Percentiles rank a stretch among this genome's conserved stretches.
Evolutionary conservation across 2,888 invertebrate species (phyloP).

Genomic region (Eudemis profundana): DNA sequence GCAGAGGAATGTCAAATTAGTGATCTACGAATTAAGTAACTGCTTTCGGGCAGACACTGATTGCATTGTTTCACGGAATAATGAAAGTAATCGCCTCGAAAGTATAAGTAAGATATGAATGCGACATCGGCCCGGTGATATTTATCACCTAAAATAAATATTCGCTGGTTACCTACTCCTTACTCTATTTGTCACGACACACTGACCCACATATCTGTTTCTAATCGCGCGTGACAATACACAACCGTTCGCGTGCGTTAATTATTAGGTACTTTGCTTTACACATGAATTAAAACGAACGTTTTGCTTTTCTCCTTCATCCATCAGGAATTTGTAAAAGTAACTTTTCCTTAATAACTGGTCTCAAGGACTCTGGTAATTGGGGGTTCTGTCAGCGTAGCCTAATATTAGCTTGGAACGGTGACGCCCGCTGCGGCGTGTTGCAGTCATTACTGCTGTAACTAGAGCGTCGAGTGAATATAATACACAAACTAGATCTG

Average conservation of each 20-base stretch:
- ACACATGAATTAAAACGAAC: conserved; percentile 50
- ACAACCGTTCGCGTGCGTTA: conserved; percentile 62
- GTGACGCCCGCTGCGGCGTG: conserved; percentile 41
- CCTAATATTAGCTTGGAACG: conserved; percentile 31
- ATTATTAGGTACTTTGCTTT: conserved; percentile 52
- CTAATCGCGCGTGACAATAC: conserved; percentile 74
- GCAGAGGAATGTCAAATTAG: neutral
- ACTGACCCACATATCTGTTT: conserved; percentile 71
- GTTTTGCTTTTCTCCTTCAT: conserved; percentile 50
- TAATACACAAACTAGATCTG: conserved; percentile 58
- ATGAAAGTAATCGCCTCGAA: conserved; percentile 26
- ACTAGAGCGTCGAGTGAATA: conserved; percentile 69
- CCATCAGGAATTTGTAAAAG: conserved; percentile 20
- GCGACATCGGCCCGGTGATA: conserved; percentile 28
- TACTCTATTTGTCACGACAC: conserved; percentile 56
- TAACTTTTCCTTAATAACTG: conserved; percentile 32
- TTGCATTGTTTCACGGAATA: conserved; percentile 12
- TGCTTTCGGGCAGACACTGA: neutral
- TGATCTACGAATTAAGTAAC: neutral
- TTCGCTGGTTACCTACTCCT: conserved; percentile 46
- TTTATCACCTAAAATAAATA: conserved; percentile 31
- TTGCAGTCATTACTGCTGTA: conserved; percentile 62
- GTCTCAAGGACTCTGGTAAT: conserved; percentile 22
- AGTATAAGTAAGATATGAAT: conserved; percentile 28
- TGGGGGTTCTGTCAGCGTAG: conserved; percentile 27